phyloP scores from a whole-genome alignment of 2,113 vertebrate genomes.

The Mirounga angustirostris region DNA sequence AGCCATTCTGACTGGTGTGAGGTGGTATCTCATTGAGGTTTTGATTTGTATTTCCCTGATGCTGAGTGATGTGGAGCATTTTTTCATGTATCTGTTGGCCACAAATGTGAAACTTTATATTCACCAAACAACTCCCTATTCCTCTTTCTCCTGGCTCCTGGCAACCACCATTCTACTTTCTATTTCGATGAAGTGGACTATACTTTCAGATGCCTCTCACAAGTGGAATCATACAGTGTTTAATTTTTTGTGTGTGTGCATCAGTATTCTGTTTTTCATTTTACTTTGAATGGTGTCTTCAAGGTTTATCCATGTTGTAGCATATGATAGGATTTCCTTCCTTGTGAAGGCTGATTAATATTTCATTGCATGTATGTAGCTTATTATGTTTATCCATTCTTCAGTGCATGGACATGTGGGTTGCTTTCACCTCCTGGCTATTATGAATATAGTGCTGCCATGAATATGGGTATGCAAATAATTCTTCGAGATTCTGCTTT shows the following conservation, averaged over 20 bases:
- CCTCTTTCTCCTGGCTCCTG: background rate
- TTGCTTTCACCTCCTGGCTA: background rate
- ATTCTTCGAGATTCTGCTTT: background rate
- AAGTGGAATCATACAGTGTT: background rate
- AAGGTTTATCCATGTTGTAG: background rate
- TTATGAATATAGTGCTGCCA: background rate
- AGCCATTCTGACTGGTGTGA: no score
- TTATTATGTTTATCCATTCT: background rate
- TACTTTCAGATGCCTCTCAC: background rate
- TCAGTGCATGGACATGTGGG: background rate
- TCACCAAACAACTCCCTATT: background rate
- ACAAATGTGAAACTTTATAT: background rate
- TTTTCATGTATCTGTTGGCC: background rate
- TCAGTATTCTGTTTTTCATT: background rate
- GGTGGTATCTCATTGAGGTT: no score
- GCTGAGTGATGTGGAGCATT: background rate
- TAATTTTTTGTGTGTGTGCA: background rate
- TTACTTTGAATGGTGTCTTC: background rate
- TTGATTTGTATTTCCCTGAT: background rate
- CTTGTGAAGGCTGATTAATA: background rate
- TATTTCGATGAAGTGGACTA: background rate
- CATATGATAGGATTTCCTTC: background rate
- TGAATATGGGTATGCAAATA: background rate
- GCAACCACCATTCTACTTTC: background rate
- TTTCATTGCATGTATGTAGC: background rate